These are phyloP conservation scores for Cepaea nemoralis DNA, from an alignment of 1,140 invertebrate genomes.

Conservation along the genomic window DNA sequence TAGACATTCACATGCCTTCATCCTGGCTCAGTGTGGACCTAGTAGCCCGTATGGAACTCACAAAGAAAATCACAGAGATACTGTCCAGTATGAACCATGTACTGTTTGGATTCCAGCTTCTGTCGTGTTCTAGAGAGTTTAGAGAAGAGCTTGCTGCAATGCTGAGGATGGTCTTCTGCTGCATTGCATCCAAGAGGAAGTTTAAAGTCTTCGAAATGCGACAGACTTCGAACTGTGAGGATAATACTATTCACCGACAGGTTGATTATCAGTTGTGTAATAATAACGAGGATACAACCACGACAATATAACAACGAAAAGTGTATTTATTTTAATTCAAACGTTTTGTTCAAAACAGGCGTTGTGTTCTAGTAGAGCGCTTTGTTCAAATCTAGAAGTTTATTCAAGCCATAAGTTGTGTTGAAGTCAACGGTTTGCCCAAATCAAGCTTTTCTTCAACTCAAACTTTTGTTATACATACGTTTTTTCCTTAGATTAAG, in stretches of 20 bases:
- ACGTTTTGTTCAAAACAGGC: no score
- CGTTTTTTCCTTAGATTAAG: no score
- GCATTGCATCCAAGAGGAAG: slow-evolving; percentile 22
- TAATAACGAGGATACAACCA: slow-evolving; percentile 29
- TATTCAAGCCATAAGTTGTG: no score
- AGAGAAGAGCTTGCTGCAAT: slow-evolving; percentile 32
- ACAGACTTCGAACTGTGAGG: slow-evolving; percentile 27
- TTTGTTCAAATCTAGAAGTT: no score
- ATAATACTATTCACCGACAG: slow-evolving; percentile 24
- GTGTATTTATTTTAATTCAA: no score
- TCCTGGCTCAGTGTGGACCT: slow-evolving; percentile 47
- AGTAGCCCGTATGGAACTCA: slow-evolving; percentile 48
- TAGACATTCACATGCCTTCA: slow-evolving; percentile 57
- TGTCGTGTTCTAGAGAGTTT: slow-evolving; percentile 45
- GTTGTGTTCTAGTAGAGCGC: no score
- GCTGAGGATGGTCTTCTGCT: slow-evolving; percentile 27
- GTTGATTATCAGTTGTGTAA: slow-evolving; percentile 49
- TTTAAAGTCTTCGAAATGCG: slow-evolving; percentile 51
- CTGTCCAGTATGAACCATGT: slow-evolving; percentile 43
- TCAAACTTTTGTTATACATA: no score
- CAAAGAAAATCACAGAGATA: slow-evolving; percentile 49
- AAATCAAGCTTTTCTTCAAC: no score
- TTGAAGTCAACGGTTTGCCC: no score
- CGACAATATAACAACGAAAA: background rate
- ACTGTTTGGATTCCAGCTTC: slow-evolving; percentile 40